Base-by-base conservation (phyloP, 2,888 invertebrate genomes). In the Drosophila leonis region DNA sequence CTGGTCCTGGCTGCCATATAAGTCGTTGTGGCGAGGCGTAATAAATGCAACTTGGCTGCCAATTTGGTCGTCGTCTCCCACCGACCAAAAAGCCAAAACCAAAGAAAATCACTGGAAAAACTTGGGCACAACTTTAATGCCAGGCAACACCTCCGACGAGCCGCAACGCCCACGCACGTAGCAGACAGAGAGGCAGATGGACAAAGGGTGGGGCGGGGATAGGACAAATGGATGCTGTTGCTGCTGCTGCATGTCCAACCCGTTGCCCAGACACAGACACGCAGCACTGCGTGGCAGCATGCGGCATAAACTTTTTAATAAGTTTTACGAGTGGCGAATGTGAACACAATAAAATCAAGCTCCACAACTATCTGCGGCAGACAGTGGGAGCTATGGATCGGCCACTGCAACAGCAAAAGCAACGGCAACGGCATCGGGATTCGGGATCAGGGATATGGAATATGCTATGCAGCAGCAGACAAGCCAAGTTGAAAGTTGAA, bases 241-340 rank as follows among this genome's bases (percentile, higher is more conserved):
- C 55, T 49, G 31, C 31, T 51, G 39, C 41, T 48, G 57, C 59
- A 79, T 70, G 79, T 72, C 49, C 59, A 27, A 59, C 46, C 46
- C 35, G 66, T 67, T 41, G 57, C 67, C 56, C 68, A 57, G 67
- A 68, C 67, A 61, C 54, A 48, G 67, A 52, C 78, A 73, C 74
- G 57, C 65, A 52, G 56, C 61, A 56, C 67, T 56, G 46, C 65
- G 65, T 57, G 60, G 82, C 87, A 70, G 71, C 78, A 68, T 75
- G 90, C 79, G 76, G 85, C 79, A 84, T 78, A 81, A 83, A 91
- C 70, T 83, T 84, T 88, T 90, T 86, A 86, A 89, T 86, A 90
- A 91, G 90, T 90, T 90, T 90, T 90, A 83, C 81, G 88, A 87
- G 89, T 80, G 83, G 82, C 81, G 88, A 90, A 78, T 90, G 90